A percentile compares a stretch with the other conserved stretches of the same genome.
Conservation (phyloP, 2,888 invertebrate genomes). For the Aspidiotus destructor region DNA sequence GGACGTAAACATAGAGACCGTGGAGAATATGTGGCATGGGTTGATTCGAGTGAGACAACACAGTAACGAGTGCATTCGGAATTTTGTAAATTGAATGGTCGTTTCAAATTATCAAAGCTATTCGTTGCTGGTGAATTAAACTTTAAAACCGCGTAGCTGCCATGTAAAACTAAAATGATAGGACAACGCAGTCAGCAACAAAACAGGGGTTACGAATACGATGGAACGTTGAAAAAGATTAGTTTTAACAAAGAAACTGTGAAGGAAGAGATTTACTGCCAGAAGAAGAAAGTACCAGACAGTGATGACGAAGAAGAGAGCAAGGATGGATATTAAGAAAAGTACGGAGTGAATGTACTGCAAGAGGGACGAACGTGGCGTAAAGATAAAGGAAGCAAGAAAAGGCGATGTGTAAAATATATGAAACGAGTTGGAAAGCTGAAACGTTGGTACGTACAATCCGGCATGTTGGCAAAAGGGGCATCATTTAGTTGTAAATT, state of each 20-base stretch:
- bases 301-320: conserved; percentile 13
- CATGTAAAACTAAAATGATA: background rate
- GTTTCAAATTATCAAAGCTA: conserved; percentile 20
- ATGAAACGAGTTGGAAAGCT: conserved; percentile 27
- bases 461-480: conserved; percentile 14
- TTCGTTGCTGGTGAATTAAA: conserved; percentile 16
- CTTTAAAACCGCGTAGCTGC: conserved; percentile 10
- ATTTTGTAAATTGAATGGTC: conserved; percentile 18
- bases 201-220: background rate
- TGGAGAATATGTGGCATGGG: too few species aligned
- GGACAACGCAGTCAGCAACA: conserved; percentile 1
- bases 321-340: conserved; percentile 8
- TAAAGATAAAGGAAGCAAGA: conserved; percentile 12
- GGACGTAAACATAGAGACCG: too few species aligned
- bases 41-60: background rate
- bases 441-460: conserved; percentile 23
- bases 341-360: background rate
- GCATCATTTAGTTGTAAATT: conserved; percentile 23
- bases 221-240: conserved; percentile 23
- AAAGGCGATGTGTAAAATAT: conserved; percentile 17
- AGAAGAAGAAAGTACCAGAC: conserved; percentile 13
- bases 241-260: conserved; percentile 23
- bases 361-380: conserved; percentile 2
- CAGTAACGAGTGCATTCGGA: conserved; percentile 2
- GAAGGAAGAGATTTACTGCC: conserved; percentile 24